These are phyloP conservation scores for Arctia plantaginis DNA, from an alignment of 2,888 invertebrate species.

Conservation along the genomic window DNA sequence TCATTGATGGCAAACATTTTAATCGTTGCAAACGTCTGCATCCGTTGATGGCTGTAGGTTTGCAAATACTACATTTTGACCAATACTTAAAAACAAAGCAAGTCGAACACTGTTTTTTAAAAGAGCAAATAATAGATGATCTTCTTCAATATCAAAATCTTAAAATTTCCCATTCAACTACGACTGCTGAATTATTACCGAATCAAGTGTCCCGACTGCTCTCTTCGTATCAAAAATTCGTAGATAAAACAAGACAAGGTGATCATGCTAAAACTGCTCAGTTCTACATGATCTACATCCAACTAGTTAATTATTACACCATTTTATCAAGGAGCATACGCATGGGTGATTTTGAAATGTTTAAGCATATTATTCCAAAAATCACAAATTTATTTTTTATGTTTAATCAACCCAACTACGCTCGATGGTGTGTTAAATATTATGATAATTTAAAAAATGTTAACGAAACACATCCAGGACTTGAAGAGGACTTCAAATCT, in stretches of 20 bases:
- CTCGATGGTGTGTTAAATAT: too few relatives aligned
- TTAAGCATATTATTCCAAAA: too few relatives aligned
- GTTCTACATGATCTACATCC: too few relatives aligned
- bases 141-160: conserved; percentile 5
- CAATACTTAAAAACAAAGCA: conserved; percentile 1
- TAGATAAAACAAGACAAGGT: conserved; percentile 17
- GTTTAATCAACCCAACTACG: too few relatives aligned
- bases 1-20: not conserved
- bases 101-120: not conserved
- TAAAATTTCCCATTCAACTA: conserved; percentile 1
- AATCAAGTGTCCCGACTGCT: conserved; percentile 7
- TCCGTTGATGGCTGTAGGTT: conserved; percentile 1
- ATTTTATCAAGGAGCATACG: too few relatives aligned
- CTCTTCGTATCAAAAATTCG: conserved; percentile 6
- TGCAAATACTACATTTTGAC: conserved; percentile 10
- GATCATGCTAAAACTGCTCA: conserved; percentile 23
- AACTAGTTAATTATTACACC: too few relatives aligned
- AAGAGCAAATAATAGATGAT: conserved; percentile 2
- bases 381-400: too few relatives aligned
- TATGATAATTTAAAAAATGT: too few relatives aligned
- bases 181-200: conserved; percentile 8
- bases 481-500: too few relatives aligned
- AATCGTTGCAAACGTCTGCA: conserved; percentile 3
- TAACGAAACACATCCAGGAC: too few relatives aligned
- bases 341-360: too few relatives aligned